These are phyloP conservation scores for Heterotis niloticus DNA, from an alignment of 2,113 vertebrate genomes.

Conservation along the genomic window DNA sequence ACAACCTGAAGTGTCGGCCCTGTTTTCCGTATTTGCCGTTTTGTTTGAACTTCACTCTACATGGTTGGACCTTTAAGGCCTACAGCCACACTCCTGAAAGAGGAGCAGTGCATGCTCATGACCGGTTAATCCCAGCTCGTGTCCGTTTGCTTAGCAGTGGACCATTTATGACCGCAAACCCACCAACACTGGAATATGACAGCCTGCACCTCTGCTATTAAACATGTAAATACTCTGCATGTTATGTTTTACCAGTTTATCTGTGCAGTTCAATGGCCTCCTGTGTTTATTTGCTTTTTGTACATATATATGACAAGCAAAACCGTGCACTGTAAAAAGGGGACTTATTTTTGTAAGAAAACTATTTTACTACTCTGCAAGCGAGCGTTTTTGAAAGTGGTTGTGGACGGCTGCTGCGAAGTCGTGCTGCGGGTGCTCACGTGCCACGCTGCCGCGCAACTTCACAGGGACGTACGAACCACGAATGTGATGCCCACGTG, in stretches of 20 bases:
- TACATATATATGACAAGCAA: slow-evolving; percentile 25
- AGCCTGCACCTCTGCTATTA: background rate
- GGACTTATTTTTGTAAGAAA: slow-evolving; percentile 30
- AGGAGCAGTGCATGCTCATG: background rate
- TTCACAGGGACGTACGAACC: background rate
- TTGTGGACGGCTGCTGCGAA: background rate
- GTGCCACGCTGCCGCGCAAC: too few species aligned
- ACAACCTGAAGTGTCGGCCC: too few species aligned
- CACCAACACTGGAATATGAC: slow-evolving; percentile 18
- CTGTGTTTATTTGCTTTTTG: slow-evolving; percentile 13
- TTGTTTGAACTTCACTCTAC: too few species aligned
- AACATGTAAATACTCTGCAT: background rate
- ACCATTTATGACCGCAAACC: background rate
- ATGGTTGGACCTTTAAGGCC: too few species aligned
- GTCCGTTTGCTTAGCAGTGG: slow-evolving; percentile 2
- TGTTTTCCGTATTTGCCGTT: too few species aligned
- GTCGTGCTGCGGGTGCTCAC: background rate
- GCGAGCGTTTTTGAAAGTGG: background rate
- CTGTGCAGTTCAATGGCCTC: background rate
- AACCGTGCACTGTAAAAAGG: slow-evolving; percentile 24
- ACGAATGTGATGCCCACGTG: background rate
- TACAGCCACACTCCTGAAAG: too few species aligned
- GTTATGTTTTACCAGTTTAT: slow-evolving; percentile 8
- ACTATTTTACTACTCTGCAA: slow-evolving; percentile 23
- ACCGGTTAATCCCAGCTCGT: background rate